Conservation (phyloP, 1,140 invertebrate species). For the Apis cerana region DNA sequence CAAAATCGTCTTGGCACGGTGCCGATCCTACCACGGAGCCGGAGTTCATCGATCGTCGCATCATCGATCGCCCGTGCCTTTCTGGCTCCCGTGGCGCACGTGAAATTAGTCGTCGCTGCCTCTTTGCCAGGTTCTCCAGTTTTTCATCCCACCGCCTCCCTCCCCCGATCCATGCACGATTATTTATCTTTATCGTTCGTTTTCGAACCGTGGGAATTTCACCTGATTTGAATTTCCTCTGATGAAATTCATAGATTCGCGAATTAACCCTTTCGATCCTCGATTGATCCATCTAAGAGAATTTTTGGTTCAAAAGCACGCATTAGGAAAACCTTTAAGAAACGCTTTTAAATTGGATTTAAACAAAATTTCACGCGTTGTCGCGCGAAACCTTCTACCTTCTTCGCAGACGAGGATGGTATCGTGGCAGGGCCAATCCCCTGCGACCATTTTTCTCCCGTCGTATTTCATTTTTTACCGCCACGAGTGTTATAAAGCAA, state of each 20-base stretch:
- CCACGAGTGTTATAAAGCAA: not conserved
- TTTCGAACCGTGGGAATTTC: too few relatives aligned
- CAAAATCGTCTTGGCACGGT: constrained; percentile 60
- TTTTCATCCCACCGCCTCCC: too few relatives aligned
- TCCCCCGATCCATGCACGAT: not conserved
- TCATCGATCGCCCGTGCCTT: not conserved
- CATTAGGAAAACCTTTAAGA: not conserved
- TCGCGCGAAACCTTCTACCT: not conserved
- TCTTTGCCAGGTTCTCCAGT: not conserved
- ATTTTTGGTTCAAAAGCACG: too few relatives aligned
- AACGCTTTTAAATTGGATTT: not conserved
- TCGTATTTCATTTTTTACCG: constrained; percentile 30
- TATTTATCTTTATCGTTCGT: too few relatives aligned
- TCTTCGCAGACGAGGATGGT: not conserved
- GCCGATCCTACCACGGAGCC: constrained; percentile 29
- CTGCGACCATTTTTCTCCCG: not conserved
- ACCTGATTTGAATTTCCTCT: too few relatives aligned
- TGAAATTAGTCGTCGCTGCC: not conserved
- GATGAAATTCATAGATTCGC: too few relatives aligned
- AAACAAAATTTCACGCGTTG: not conserved
- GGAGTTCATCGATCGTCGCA: constrained; percentile 47
- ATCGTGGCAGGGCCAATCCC: not conserved
- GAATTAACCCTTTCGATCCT: too few relatives aligned
- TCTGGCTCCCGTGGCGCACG: not conserved
- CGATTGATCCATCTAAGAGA: too few relatives aligned